Base-by-base conservation (phyloP, 2,797 vertebrate species). In the Ispidina picta region DNA sequence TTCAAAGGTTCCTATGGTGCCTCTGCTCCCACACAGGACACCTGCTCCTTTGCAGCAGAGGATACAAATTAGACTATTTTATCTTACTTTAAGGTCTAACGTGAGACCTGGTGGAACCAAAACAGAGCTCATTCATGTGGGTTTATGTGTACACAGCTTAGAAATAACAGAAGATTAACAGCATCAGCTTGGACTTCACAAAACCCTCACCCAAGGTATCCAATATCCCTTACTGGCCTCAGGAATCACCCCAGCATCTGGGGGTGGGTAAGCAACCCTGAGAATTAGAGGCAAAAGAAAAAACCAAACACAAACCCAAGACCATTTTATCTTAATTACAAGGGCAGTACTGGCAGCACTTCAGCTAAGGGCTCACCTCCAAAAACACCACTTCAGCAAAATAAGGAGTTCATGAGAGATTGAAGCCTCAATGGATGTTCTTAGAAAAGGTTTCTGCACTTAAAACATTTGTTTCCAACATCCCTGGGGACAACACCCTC, bases 231-330 rank as follows among this genome's bases (percentile, higher is more conserved):
- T 49, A 44, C 7, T 54, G 26, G 18, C 23, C 46, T 43, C 18
- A 26, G 39, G 9, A 54, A 54, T 39, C 39, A 49, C 10, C 6
- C 7, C 56, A 52, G 10, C 9, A 20, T 29, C 16, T 56, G 19
- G 29, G 31, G 5, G 4, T 35, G 14, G 14, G 8, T 35, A 76
- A 71, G 37, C 23, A 79, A 60, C 7, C 1, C 23, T 46, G 22
- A 29, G 19, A 28, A 18, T 28, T 46, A 64, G 52, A 73, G 10
- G 14, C 4, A 49, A 43, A 55, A 55, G 22, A 10, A 1, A 60
- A 26, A 10, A 1, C 7, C 44, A 39, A 37, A 7, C 1, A 39
- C 37, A 39, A 39, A 39, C 0, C 12, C 18, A 44, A 33, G 11
- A 56, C 43, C 23, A 28, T 29, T 63, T 77, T 33, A 37, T 33